Evolutionary conservation across 1,140 invertebrate genomes (phyloP), one percentile per base, ranked within the genome.

Genomic region (Stenopsyche tienmushanensis): DNA sequence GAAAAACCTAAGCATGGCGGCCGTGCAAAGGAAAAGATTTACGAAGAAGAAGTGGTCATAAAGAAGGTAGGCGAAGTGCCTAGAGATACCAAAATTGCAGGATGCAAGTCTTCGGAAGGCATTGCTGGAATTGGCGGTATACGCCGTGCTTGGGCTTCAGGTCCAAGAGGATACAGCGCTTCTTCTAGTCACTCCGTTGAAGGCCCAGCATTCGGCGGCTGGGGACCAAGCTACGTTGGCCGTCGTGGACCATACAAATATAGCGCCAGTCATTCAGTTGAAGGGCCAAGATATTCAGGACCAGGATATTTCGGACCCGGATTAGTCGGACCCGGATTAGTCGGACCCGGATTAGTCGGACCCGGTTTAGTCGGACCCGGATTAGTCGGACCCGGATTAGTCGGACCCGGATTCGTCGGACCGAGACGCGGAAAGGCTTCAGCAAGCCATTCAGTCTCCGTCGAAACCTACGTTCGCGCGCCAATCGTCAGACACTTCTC

Each of bases 11-110:
- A 70, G 26, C 67, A 70, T 64, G 67, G 67, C 3, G 34, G 39
- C 54, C 67, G 66, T 59, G 64, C 59, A 10, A 70, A 64, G 24
- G 67, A 70, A 59, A 66, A 70, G 21, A 70, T 70, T 20, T 70
- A 58, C 39, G 67, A 70, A 60, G 67, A 70, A 64, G 67, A 70
- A 60, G 64, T 65, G 9, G 49, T 70, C 1, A 70, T 70, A 18
- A 70, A 70, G 42, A 70, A 70, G 60, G 55, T 66, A 39, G 63
- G 66, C 10, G 50, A 54, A 13, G 49, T 44, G 24, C 23, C 62
- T 34, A 3, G 54, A 1, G n/a, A 17, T 23, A 10, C 2, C 7
- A 53, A 26, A 17, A 45, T 45, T 49, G 47, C 47, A 18, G 47
- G 47, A 20, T n/a, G 1, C 13, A 10, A 15, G 1, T 15, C 47